phyloP scores from a whole-genome alignment of 2,888 invertebrate species.

The Papilio demoleus region DNA sequence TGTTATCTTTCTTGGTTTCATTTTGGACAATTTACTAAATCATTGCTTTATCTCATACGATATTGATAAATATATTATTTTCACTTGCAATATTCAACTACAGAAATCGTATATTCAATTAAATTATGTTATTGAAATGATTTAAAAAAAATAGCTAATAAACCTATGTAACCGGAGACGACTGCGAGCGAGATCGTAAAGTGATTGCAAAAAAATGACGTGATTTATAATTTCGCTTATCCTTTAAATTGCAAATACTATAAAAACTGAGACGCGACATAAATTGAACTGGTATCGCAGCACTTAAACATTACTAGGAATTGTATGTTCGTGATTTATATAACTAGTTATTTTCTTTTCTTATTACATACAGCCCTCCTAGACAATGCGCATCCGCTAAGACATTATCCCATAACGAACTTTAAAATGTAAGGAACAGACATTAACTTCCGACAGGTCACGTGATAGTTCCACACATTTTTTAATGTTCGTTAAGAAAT shows the following conservation, averaged over 20 bases:
- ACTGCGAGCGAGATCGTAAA: constrained; percentile 32
- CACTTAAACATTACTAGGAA: constrained; percentile 23
- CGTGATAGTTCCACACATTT: no score
- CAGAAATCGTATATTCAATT: constrained; percentile 27
- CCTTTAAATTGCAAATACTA: constrained; percentile 38
- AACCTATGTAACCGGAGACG: constrained; percentile 34
- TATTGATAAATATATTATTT: constrained; percentile 31
- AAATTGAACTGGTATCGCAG: constrained; percentile 29
- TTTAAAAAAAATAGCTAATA: constrained; percentile 28
- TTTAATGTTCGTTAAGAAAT: no score
- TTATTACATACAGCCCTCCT: no score
- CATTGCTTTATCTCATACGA: constrained; percentile 23
- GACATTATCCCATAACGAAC: no score
- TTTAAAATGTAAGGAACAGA: no score
- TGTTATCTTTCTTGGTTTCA: background rate
- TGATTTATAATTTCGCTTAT: constrained; percentile 40
- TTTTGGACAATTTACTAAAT: constrained; percentile 27
- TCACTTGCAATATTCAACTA: constrained; percentile 23
- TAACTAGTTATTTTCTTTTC: no score
- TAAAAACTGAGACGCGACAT: constrained; percentile 34
- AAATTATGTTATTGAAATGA: constrained; percentile 12
- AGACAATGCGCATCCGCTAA: no score
- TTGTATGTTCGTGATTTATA: background rate
- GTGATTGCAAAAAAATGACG: constrained; percentile 27
- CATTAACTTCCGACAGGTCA: no score